A percentile compares a stretch with the other conserved stretches of the same genome.
Conservation (phyloP, 1,140 invertebrate genomes). For the Acromyrmex charruanus region DNA sequence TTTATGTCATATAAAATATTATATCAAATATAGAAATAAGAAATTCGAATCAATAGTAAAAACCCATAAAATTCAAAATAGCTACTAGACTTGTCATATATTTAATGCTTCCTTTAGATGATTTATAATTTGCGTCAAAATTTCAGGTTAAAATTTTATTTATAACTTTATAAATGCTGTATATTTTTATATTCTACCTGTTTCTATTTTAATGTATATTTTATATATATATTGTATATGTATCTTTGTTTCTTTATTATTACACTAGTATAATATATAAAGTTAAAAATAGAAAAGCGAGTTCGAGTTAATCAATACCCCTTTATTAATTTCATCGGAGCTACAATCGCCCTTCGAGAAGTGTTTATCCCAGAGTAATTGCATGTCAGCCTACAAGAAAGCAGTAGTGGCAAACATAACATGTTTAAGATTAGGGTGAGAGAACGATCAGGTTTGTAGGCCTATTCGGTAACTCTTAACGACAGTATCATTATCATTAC, state of each 20-base stretch:
- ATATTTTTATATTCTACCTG: not conserved
- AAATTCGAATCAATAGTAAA: not conserved
- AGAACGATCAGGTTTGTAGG: too few species aligned
- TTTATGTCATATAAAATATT: not conserved
- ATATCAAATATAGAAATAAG: not conserved
- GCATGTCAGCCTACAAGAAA: not conserved
- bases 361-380: not conserved
- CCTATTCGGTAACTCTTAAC: too few species aligned
- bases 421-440: too few species aligned
- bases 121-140: not conserved
- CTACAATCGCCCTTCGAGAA: not conserved
- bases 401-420: not conserved
- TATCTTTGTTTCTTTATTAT: not conserved
- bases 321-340: slow-evolving; percentile 9
- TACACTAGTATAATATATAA: not conserved
- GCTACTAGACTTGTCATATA: too few species aligned
- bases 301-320: not conserved
- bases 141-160: not conserved
- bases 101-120: not conserved
- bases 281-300: not conserved
- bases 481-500: too few species aligned
- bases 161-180: not conserved
- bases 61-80: not conserved
- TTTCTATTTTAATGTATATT: not conserved
- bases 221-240: not conserved